These are phyloP conservation scores for Marasmarcha lunaedactyla DNA, from an alignment of 2,888 invertebrate species.

Conservation along the genomic window DNA sequence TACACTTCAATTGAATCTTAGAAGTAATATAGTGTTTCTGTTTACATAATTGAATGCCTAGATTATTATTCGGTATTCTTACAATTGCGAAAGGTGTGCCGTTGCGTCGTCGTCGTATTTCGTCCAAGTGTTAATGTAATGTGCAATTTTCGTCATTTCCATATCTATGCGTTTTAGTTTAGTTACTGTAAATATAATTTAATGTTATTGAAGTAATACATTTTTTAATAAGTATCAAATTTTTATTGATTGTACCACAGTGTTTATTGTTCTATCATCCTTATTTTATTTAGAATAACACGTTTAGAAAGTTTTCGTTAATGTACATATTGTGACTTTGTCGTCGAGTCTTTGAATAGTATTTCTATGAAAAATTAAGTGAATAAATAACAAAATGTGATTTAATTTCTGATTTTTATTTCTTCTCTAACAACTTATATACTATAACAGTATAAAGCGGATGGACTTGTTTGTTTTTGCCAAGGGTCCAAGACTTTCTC, in stretches of 20 bases:
- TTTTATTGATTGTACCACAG: conserved; percentile 24
- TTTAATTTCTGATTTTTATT: conserved; percentile 30
- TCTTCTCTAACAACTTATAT: not conserved
- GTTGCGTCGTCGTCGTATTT: conserved; percentile 20
- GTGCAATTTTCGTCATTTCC: conserved; percentile 68
- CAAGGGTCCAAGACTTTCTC: too few relatives aligned
- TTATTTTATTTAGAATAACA: conserved; percentile 46
- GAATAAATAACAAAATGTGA: conserved; percentile 55
- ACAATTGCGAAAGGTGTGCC: too few relatives aligned
- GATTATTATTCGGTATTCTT: too few relatives aligned
- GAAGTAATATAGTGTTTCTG: too few relatives aligned
- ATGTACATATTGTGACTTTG: conserved; percentile 67
- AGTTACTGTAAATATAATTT: conserved; percentile 25
- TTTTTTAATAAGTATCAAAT: conserved; percentile 45
- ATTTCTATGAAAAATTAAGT: conserved; percentile 61
- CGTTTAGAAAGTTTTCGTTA: conserved; percentile 57
- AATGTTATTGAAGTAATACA: conserved; percentile 41
- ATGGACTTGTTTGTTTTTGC: too few relatives aligned
- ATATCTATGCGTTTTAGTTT: conserved; percentile 55
- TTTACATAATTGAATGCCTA: too few relatives aligned
- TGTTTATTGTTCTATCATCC: conserved; percentile 59
- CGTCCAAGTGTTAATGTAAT: conserved; percentile 59
- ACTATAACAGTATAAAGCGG: too few relatives aligned
- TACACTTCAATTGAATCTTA: too few relatives aligned
- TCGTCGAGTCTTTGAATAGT: conserved; percentile 65